These are phyloP conservation scores for Drosophila cracens DNA, from an alignment of 2,888 invertebrate species.

Conservation along the genomic window DNA sequence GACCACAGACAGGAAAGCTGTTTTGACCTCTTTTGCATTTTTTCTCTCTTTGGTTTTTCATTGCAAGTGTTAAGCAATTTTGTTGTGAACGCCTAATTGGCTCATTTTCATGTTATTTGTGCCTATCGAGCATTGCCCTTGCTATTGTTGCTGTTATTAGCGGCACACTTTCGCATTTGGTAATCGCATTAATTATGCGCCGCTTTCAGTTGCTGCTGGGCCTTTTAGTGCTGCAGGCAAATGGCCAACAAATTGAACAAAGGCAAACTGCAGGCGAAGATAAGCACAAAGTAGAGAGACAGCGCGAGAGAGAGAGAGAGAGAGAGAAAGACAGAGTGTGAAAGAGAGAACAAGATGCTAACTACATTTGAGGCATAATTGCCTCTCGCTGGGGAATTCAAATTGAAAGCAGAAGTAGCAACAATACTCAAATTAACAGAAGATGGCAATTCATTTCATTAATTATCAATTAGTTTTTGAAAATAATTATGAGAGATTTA, in stretches of 20 bases:
- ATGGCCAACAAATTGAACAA: constrained; percentile 71
- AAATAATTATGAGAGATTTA: constrained; percentile 70
- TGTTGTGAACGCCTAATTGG: not conserved
- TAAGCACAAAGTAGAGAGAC: constrained; percentile 13
- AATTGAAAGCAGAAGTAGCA: constrained; percentile 54
- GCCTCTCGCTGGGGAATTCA: constrained; percentile 68
- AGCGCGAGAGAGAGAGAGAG: constrained; percentile 1
- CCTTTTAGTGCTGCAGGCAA: constrained; percentile 68
- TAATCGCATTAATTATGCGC: constrained; percentile 79
- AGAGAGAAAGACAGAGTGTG: not conserved
- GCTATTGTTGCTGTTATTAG: constrained; percentile 59
- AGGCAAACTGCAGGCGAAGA: constrained; percentile 68
- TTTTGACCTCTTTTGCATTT: not conserved
- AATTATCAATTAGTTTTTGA: constrained; percentile 80
- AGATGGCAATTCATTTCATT: constrained; percentile 71
- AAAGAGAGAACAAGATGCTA: not conserved
- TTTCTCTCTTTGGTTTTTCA: not conserved
- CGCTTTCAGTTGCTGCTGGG: constrained; percentile 70
- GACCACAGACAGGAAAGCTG: not conserved
- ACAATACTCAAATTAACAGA: constrained; percentile 39
- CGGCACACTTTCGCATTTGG: constrained; percentile 75
- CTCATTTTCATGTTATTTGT: constrained; percentile 19
- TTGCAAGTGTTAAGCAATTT: not conserved
- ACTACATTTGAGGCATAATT: constrained; percentile 61
- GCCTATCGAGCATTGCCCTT: constrained; percentile 44